Evolutionary conservation across 2,888 invertebrate species (phyloP).

Genomic region (Drosophila colorata): DNA sequence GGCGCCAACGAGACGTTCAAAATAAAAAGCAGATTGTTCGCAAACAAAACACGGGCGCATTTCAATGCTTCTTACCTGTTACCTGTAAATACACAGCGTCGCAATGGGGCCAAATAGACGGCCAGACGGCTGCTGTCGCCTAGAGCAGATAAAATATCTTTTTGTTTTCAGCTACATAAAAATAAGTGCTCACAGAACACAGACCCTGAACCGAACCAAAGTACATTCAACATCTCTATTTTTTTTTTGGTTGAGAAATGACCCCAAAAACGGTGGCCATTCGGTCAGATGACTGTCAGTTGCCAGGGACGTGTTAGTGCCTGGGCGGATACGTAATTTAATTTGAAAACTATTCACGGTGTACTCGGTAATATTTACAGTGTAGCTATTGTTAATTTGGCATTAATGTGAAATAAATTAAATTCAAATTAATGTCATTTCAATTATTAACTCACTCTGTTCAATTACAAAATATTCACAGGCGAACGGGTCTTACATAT

Average conservation of each 20-base stretch:
- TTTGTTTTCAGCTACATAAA: conserved; percentile 55
- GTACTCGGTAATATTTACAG: not conserved
- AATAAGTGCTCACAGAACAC: conserved; percentile 50
- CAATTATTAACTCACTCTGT: conserved; percentile 37
- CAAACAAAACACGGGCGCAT: conserved; percentile 76
- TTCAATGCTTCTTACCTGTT: conserved; percentile 76
- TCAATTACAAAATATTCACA: conserved; percentile 33
- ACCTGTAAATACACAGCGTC: conserved; percentile 65
- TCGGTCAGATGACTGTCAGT: conserved; percentile 50
- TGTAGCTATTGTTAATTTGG: conserved; percentile 34
- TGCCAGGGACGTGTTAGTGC: conserved; percentile 7
- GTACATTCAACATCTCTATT: conserved; percentile 15
- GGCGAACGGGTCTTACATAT: conserved; percentile 24
- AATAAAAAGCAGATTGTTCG: conserved; percentile 80
- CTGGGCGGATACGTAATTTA: conserved; percentile 12
- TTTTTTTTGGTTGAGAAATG: conserved; percentile 16
- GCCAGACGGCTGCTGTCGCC: conserved; percentile 50
- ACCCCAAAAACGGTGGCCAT: conserved; percentile 53
- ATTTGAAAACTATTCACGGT: not conserved
- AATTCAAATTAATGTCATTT: conserved; percentile 48
- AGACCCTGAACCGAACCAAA: conserved; percentile 1
- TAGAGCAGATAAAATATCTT: conserved; percentile 63
- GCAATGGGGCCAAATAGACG: conserved; percentile 29
- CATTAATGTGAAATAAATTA: conserved; percentile 35
- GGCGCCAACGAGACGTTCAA: conserved; percentile 73